Base-by-base conservation (phyloP, 2,888 invertebrate genomes). In the Pycnomerus fuliginosus region DNA sequence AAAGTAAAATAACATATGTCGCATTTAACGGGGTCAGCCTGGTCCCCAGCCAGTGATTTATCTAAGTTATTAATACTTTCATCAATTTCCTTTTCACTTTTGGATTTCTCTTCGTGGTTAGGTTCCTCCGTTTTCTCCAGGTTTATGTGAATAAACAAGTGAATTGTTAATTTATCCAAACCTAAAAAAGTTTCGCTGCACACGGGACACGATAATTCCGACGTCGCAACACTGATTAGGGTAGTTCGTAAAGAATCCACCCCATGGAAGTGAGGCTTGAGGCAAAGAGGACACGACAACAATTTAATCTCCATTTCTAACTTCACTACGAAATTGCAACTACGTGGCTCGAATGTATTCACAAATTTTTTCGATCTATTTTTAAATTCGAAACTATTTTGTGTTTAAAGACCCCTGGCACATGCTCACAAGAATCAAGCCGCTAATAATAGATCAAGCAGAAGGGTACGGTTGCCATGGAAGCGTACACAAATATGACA, bases 101-200 rank as follows among this genome's bases (percentile, higher is more conserved):
- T 33, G 14, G 33, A 2, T 12, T 3, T 31, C 24, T 37, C 32
- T 23, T 31, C 30, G 22, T 27, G 17, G 13, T 14, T 40, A 10
- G 13, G 23, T 5, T 24, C 30, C 13, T 36, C 22, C 10, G 10
- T 27, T 7, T 24, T 33, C 13, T 11, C 29, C 8, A 48, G 37
- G 32, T 30, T 53, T 8, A 69, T 62, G 65, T 90, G 90, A 45
- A 83, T 83, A 63, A 90, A 89, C 52, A 90, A 74, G 70, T 90
- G 90, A 62, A 90, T 87, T 1, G 90, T 90, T 34, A 90, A 74
- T 73, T 90, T 90, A 68, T 90, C 90, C 52, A 90, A 76, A 1
- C 90, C 90, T 50, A 80, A 72, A 12, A 90, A 75, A 55, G 82
- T 75, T 61, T 89, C 87, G 60, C 82, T 80, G 65, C 90, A 90